Percentiles rank a stretch among this genome's conserved stretches.
phyloP scores from a whole-genome alignment of 2,113 vertebrate species.

The Scolopax mira region DNA sequence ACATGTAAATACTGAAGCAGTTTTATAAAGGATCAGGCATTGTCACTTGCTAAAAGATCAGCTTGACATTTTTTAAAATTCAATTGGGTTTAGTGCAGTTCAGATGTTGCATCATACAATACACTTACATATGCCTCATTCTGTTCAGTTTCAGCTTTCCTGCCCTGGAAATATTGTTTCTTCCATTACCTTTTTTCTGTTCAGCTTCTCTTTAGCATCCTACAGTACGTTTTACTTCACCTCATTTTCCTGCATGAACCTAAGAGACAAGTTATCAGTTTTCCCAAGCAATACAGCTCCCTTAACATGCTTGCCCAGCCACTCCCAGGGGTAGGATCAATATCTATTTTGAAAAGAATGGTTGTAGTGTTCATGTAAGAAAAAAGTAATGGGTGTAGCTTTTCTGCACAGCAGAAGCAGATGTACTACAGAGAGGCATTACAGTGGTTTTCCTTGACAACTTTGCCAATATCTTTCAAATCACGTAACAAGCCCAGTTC shows the following conservation, averaged over 20 bases:
- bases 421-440: neutral
- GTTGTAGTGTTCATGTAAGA: neutral
- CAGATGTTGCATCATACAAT: neutral
- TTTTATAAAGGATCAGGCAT: neutral
- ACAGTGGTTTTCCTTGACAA: neutral
- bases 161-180: neutral
- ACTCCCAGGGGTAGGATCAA: conserved; percentile 8
- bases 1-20: neutral
- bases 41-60: neutral
- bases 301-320: neutral
- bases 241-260: neutral
- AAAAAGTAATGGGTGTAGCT: neutral
- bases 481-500: neutral
- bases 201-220: neutral
- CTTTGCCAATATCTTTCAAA: neutral
- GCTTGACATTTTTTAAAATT: neutral
- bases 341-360: conserved; percentile 20
- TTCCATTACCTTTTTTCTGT: neutral
- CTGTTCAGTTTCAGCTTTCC: neutral
- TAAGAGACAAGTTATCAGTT: neutral
- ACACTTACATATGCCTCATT: neutral
- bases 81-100: neutral
- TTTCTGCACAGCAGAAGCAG: neutral
- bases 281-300: neutral
- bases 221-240: neutral